These are phyloP conservation scores for Oreochromis aureus DNA, from an alignment of 2,113 vertebrate genomes.

Conservation along the genomic window DNA sequence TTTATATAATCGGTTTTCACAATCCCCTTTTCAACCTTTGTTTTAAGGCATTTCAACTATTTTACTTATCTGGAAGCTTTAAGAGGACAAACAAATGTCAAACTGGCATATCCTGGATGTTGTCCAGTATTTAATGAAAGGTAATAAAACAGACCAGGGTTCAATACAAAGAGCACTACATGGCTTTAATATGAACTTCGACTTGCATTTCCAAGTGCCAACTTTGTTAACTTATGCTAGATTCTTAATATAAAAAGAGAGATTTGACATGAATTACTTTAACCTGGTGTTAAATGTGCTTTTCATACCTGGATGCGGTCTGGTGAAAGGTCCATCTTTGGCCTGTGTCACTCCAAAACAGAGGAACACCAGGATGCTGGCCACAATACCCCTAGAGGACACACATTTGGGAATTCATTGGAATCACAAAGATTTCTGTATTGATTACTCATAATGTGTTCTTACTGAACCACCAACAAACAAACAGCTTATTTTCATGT, in stretches of 20 bases:
- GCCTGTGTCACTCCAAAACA: constrained; percentile 98
- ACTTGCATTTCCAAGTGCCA: not conserved
- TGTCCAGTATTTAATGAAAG: not conserved
- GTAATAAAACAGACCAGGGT: not conserved
- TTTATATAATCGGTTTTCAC: not conserved
- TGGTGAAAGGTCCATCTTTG: constrained; percentile 96
- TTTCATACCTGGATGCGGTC: constrained; percentile 92
- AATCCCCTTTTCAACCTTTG: not conserved
- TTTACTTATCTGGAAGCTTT: not conserved
- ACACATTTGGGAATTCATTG: not conserved
- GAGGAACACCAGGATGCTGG: constrained; percentile 96
- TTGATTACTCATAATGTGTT: not conserved
- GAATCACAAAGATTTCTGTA: not conserved
- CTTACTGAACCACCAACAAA: not conserved
- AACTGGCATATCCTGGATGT: not conserved
- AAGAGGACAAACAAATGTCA: not conserved
- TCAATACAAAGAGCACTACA: not conserved
- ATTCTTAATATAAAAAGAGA: not conserved
- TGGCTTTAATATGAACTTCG: not conserved
- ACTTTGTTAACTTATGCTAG: not conserved
- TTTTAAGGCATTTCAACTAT: not conserved
- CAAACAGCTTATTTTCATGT: not conserved
- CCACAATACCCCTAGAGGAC: constrained; percentile 87
- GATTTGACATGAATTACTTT: not conserved
- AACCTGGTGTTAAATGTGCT: not conserved